Base-by-base conservation (phyloP, 2,888 invertebrate genomes). In the Willowsia nigromaculata region DNA sequence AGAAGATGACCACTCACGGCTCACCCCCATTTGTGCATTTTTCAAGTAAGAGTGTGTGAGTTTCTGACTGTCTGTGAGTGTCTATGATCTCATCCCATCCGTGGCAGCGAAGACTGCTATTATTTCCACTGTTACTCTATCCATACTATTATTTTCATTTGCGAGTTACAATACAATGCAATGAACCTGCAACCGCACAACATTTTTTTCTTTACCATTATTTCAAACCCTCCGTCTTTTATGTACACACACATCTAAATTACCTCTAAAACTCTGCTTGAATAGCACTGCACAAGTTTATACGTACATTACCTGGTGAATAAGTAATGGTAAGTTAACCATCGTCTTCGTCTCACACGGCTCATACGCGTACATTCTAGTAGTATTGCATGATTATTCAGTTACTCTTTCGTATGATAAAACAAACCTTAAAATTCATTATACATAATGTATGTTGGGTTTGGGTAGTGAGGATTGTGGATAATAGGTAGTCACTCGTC, bases 361-460 rank as follows among this genome's bases (percentile, higher is more conserved):
- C n/a, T 37, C 37, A 62, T 15, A 37, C 18, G 30, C 62, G 30
- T 3, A 30, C 62, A 30, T 25, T 22, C 13, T 5, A 62, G 62
- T 62, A 62, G 2, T 9, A 9, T 37, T 68, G 65, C 37, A 37
- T 68, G 65, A 68, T 68, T 22, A 1, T 68, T 33, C 37, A 68
- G 65, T 68, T 68, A 68, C 37, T 37, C 33, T 68, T 33, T 68
- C 18, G 11, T 37, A 13, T 18, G 5, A 68, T 68, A 37, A 68
- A 68, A 37, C 65, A 68, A 68, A 68, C 65, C 65, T 18, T 68
- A 33, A 37, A n/a, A 37, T 81, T 81, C 25, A 33, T 43, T n/a
- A n/a, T 62, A 15, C 62, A 30, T 27, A 1, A 1, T 37, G 18
- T 68, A 37, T 68, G 37, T 30, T 62, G 81, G 43, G 18, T 43